Evolutionary conservation across 30 jellyfish, hydroid and myxozoan genomes (phyloP), one percentile per base, ranked within the genome.

Genomic region (Hydractinia echinata): DNA sequence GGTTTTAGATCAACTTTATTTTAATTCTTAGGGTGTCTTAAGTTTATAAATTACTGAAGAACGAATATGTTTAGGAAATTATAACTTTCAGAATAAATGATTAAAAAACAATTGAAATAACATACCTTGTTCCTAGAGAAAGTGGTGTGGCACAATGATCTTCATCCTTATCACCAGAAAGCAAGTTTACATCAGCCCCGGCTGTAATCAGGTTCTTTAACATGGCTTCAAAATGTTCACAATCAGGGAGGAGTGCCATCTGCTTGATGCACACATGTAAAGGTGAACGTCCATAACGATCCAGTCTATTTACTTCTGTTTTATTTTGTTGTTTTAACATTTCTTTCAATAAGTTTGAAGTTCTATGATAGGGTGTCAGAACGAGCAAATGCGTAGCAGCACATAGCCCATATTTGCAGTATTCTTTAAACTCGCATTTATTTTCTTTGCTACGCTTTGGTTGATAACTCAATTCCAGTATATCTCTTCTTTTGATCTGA

Each of bases 241-340:
- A 50, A 5, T 53, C 70, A 30, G 53, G 51, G 7, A 11, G 6
- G 73, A 61, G 8, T 52, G 51, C 19, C 51, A 0, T 66, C 0
- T 5, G 14, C 8, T 19, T 53, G 73, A 76, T 76, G 18, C 86
- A 84, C 20, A 48, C 54, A 54, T 85, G 94, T 7, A 85, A 56
- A 13, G 94, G 72, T 44, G 87, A 64, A 14, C 94, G 60, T 50
- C 87, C 83, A 68, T 85, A 83, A 76, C 88, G 52, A 72, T 83
- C 86, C 55, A 66, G 52, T 54, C 61, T 74, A 68, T 85, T 52
- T 30, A 30, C 44, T 30, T 30, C 44, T 30, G 44, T 30, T 30
- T 30, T 30, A 30, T 30, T 30, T 30, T 30, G 44, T 30, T 30
- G 44, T 30, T 30, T 30, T 30, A 30, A 30, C 44, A 30, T 30